These are phyloP conservation scores for Troides helena DNA, from an alignment of 2,888 invertebrate genomes.

Conservation along the genomic window DNA sequence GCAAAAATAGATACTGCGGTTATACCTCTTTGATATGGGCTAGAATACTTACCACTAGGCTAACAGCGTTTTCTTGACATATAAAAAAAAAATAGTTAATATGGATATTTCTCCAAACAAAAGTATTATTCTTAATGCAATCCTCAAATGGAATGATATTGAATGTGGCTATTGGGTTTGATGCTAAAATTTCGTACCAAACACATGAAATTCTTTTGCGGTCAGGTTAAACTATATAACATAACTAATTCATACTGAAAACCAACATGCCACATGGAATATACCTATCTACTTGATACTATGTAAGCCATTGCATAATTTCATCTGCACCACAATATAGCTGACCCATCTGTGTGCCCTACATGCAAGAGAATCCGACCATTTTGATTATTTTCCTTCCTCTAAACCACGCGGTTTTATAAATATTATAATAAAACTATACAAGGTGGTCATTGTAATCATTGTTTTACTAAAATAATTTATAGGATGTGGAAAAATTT, in stretches of 20 bases:
- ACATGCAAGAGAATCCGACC: constrained; percentile 13
- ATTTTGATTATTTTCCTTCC: constrained; percentile 16
- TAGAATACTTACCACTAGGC: too few species aligned
- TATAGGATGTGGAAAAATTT: too few species aligned
- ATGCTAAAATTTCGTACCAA: not conserved
- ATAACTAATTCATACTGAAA: constrained; percentile 5
- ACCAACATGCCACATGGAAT: not conserved
- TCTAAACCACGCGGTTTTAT: constrained; percentile 8
- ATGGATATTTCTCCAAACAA: too few species aligned
- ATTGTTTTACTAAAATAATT: too few species aligned
- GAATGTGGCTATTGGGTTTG: not conserved
- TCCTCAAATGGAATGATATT: not conserved
- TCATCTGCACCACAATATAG: constrained; percentile 13
- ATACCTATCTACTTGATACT: constrained; percentile 11
- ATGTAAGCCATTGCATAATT: constrained; percentile 20
- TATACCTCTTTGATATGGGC: too few species aligned
- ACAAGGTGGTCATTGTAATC: not conserved
- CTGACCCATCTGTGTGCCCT: constrained; percentile 19
- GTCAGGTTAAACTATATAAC: not conserved
- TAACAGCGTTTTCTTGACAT: too few species aligned
- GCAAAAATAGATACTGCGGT: too few species aligned
- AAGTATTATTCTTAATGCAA: too few species aligned
- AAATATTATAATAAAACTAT: constrained; percentile 11
- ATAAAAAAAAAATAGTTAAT: too few species aligned
- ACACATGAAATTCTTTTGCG: not conserved